phyloP scores from a whole-genome alignment of 2,888 invertebrate species.

The Stenchaetothrips biformis region DNA sequence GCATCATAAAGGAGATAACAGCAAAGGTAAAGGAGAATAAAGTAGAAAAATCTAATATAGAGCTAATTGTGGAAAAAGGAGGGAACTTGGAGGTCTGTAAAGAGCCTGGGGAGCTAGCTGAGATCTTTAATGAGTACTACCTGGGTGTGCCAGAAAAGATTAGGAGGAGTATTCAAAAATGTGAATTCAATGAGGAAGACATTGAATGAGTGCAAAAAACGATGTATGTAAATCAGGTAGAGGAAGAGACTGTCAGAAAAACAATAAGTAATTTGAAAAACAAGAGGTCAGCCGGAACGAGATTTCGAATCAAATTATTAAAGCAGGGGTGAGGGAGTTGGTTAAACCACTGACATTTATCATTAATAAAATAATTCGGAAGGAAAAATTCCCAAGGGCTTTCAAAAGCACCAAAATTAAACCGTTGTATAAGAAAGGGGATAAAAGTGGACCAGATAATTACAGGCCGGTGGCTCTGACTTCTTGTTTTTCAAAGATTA shows the following conservation, averaged over 20 bases:
- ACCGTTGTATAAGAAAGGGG: constrained; percentile 3
- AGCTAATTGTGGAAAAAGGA: neutral
- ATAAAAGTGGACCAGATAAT: constrained; percentile 3
- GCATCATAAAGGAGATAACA: too few relatives aligned
- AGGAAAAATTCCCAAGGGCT: neutral
- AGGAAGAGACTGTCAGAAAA: neutral
- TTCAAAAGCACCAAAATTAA: constrained; percentile 11
- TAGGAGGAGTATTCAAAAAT: neutral
- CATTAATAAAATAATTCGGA: neutral
- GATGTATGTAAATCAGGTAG: neutral
- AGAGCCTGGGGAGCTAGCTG: neutral
- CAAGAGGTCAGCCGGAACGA: neutral
- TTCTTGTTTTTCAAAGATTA: neutral
- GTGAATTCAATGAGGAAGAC: neutral
- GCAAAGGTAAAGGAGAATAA: too few relatives aligned
- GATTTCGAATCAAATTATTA: constrained; percentile 1
- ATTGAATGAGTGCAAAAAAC: neutral
- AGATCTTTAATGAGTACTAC: constrained; percentile 4
- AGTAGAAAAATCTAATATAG: too few relatives aligned
- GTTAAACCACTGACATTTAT: neutral
- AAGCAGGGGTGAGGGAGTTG: neutral
- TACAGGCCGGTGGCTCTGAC: constrained; percentile 2
- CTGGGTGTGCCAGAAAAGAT: neutral
- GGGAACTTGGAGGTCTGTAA: neutral
- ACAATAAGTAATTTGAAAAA: neutral